Base-by-base conservation (phyloP, 2,797 vertebrate species). In the Eutrigla gurnardus region DNA sequence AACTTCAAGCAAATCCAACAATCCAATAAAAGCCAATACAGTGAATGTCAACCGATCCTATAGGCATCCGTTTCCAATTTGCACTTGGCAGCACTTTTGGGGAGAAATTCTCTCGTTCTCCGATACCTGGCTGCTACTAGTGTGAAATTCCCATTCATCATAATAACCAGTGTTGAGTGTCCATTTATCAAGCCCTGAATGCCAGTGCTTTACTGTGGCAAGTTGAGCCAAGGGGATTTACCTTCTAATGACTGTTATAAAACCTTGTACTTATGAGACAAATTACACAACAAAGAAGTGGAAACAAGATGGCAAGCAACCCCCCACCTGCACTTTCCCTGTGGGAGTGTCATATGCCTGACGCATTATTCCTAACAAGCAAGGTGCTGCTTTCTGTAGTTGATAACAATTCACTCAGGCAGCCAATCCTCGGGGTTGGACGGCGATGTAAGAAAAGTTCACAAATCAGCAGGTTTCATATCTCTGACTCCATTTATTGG, bases 71-170 rank as follows among this genome's bases (percentile, higher is more conserved):
- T 84, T 93, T 92, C 79, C 88, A 93, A 88, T 92, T 91, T 92
- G 80, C 86, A 78, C 81, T 62, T 81, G 80, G 82, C 81, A 80
- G 85, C 83, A 88, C 80, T 91, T 93, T 93, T 88, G 39, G 74
- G 73, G 79, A 78, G 77, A 74, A 76, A 87, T 83, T 87, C 54
- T 85, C 66, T 83, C 8, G 46, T 52, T 36, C 37, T 73, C 58
- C 66, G 37, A 75, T 86, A 87, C 82, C 87, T 90, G 75, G 82
- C 86, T 70, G 89, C 85, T 92, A 87, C 90, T 82, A 82, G 77
- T 85, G 81, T 75, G 84, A 92, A 94, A 92, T 92, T 90, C 92
- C 88, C 89, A 95, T 94, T 94, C 88, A 93, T 95, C 93, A 93
- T 93, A 92, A 94, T 94, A 94, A 95, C 92, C 86, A 81, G 84